These are phyloP conservation scores for Tenualosa ilisha DNA, from an alignment of 2,797 vertebrate genomes.

Conservation along the genomic window DNA sequence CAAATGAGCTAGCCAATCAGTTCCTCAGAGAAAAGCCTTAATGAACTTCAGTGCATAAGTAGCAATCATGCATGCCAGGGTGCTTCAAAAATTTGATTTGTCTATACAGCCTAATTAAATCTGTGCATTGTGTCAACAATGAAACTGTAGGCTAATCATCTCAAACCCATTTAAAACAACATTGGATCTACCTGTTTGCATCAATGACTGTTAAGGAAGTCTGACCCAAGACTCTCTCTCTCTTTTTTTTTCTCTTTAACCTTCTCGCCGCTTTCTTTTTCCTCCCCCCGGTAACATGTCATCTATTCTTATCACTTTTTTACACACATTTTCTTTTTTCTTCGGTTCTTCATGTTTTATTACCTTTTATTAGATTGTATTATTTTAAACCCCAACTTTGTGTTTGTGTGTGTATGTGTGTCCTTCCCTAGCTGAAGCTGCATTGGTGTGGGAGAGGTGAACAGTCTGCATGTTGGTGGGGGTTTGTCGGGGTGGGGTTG, in stretches of 20 bases:
- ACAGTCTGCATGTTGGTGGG: slow-evolving; percentile 34
- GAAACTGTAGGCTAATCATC: neutral
- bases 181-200: neutral
- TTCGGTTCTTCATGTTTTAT: slow-evolving; percentile 16
- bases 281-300: neutral
- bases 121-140: neutral
- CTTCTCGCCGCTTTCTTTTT: neutral
- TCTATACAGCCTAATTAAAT: neutral
- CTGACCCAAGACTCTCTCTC: neutral
- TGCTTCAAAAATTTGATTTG: slow-evolving; percentile 5
- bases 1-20: neutral
- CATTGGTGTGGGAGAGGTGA: slow-evolving; percentile 44
- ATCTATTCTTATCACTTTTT: neutral
- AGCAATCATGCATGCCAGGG: neutral
- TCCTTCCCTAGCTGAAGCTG: slow-evolving; percentile 54
- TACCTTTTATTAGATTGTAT: slow-evolving; percentile 47
- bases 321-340: neutral
- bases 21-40: neutral
- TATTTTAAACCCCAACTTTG: slow-evolving; percentile 57
- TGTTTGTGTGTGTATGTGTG: slow-evolving; percentile 41
- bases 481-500: slow-evolving; percentile 28
- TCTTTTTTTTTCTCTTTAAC: neutral
- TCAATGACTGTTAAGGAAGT: neutral
- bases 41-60: neutral
- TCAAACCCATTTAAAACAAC: neutral